phyloP scores from a whole-genome alignment of 1,140 invertebrate genomes.

The Amyelois transitella region DNA sequence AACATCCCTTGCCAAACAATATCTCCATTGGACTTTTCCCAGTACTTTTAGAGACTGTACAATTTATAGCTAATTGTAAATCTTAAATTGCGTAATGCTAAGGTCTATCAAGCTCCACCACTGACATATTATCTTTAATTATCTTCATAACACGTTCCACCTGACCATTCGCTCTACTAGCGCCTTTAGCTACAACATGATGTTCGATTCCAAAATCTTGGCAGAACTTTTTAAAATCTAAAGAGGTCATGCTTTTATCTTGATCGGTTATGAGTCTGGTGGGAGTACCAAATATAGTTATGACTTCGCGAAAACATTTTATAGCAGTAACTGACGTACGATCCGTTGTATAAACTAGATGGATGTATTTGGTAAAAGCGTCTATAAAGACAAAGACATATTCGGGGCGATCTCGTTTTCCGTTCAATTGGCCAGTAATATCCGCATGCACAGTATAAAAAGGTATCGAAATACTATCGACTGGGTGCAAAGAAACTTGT shows the following conservation, averaged over 20 bases:
- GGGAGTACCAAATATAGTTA: slow-evolving; percentile 15
- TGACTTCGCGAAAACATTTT: slow-evolving; percentile 9
- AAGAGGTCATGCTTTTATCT: slow-evolving; percentile 8
- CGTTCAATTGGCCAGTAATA: slow-evolving; percentile 19
- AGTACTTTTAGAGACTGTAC: slow-evolving; percentile 16
- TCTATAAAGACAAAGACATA: slow-evolving; percentile 23
- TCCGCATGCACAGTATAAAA: slow-evolving; percentile 32
- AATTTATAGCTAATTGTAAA: slow-evolving; percentile 17
- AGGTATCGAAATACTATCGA: slow-evolving; percentile 25
- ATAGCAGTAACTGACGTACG: slow-evolving; percentile 4
- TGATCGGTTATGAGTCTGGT: slow-evolving; percentile 14
- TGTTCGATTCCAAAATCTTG: slow-evolving; percentile 9
- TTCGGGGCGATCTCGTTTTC: slow-evolving; percentile 4
- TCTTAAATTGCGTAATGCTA: slow-evolving; percentile 12
- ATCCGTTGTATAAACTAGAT: slow-evolving; percentile 11
- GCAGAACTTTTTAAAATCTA: slow-evolving; percentile 16
- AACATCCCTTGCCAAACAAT: slow-evolving; percentile 25
- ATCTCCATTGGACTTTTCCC: slow-evolving; percentile 28
- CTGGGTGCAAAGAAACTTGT: slow-evolving; percentile 25
- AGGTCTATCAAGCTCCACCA: slow-evolving; percentile 10
- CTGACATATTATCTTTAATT: slow-evolving; percentile 25
- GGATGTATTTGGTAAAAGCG: slow-evolving; percentile 13
- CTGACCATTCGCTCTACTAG: slow-evolving; percentile 29
- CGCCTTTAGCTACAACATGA: slow-evolving; percentile 16
- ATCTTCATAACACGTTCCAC: slow-evolving; percentile 28